These are phyloP conservation scores for Fregata magnificens DNA, from an alignment of 2,113 vertebrate genomes.

Conservation along the genomic window DNA sequence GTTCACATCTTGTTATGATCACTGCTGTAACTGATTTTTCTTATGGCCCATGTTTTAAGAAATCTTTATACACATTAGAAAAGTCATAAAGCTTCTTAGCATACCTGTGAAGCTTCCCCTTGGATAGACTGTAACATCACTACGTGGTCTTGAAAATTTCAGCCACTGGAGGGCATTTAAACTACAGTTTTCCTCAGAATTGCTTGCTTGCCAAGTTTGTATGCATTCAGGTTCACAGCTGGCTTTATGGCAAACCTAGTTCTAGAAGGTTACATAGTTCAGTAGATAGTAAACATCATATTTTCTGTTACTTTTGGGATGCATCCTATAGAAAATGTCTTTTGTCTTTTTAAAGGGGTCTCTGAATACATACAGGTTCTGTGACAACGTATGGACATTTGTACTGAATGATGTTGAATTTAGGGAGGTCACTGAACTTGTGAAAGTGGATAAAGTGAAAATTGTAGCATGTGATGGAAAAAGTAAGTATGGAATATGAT, in stretches of 20 bases:
- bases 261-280: background rate
- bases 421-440: constrained; percentile 95
- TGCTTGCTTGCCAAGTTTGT: background rate
- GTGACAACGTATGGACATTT: constrained; percentile 99
- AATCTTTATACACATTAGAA: background rate
- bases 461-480: constrained; percentile 98
- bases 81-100: background rate
- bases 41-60: background rate
- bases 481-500: constrained; percentile 75
- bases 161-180: constrained; percentile 61
- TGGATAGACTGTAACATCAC: background rate
- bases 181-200: background rate
- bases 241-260: background rate
- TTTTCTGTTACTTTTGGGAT: background rate
- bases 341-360: constrained; percentile 84
- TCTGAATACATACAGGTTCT: constrained; percentile 97
- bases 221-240: background rate
- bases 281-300: background rate
- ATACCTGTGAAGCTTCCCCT: background rate
- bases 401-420: constrained; percentile 98
- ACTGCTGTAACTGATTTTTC: background rate
- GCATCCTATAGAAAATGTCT: background rate
- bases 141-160: background rate
- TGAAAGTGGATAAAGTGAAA: constrained; percentile 99
- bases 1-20: background rate